These are phyloP conservation scores for Aplochiton taeniatus DNA, from an alignment of 2,797 vertebrate genomes.

Conservation along the genomic window DNA sequence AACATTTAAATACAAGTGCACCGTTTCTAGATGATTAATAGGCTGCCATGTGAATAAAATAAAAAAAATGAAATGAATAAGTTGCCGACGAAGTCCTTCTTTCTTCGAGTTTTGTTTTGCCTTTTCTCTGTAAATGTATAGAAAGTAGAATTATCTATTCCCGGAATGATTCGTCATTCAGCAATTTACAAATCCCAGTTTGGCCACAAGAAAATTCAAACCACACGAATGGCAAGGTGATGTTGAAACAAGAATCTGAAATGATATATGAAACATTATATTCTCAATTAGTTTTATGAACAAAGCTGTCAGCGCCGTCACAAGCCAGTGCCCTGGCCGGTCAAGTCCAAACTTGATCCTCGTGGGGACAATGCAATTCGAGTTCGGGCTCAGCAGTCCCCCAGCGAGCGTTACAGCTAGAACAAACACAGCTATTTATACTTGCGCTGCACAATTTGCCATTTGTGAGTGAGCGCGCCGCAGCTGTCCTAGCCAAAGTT, in stretches of 20 bases:
- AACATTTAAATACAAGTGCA: slow-evolving; percentile 51
- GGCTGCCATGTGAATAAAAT: slow-evolving; percentile 44
- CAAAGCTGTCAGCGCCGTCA: slow-evolving; percentile 62
- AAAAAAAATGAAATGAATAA: slow-evolving; percentile 54
- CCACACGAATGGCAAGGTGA: slow-evolving; percentile 6
- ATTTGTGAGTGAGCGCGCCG: slow-evolving; percentile 67
- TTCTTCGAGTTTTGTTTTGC: slow-evolving; percentile 45
- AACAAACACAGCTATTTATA: slow-evolving; percentile 82
- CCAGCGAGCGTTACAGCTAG: slow-evolving; percentile 54
- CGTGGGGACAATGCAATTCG: slow-evolving; percentile 68
- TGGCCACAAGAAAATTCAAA: slow-evolving; percentile 23
- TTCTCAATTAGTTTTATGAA: slow-evolving; percentile 53
- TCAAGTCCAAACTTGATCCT: slow-evolving; percentile 78
- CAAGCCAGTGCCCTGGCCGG: slow-evolving; percentile 64
- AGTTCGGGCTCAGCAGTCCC: slow-evolving; percentile 43
- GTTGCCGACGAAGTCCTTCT: slow-evolving; percentile 21
- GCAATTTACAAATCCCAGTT: slow-evolving; percentile 58
- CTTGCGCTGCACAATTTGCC: slow-evolving; percentile 68
- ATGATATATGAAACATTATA: slow-evolving; percentile 49
- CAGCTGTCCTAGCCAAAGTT: slow-evolving; percentile 72
- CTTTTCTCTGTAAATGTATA: slow-evolving; percentile 58
- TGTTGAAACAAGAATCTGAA: slow-evolving; percentile 42
- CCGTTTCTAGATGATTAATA: slow-evolving; percentile 65
- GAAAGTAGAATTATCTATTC: slow-evolving; percentile 35
- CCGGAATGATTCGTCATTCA: slow-evolving; percentile 58